Conservation (phyloP, 2,113 vertebrate species). For the Leptosomus discolor region DNA sequence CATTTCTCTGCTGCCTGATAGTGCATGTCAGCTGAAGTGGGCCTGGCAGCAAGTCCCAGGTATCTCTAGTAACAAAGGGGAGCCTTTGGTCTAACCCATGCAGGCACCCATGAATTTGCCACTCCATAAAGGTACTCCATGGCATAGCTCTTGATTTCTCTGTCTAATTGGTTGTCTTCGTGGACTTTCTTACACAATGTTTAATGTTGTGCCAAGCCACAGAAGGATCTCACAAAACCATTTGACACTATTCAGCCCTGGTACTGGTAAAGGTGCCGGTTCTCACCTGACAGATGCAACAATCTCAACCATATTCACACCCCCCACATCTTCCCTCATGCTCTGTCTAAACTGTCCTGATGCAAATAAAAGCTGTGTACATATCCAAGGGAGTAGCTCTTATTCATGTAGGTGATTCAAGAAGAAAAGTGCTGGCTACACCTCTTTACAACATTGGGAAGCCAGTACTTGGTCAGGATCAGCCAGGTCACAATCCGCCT, state of each 20-base stretch:
- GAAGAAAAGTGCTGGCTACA: background rate
- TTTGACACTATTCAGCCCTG: background rate
- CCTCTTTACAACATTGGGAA: background rate
- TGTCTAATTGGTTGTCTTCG: fast-evolving
- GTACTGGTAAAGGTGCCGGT: background rate
- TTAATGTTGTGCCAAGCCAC: background rate
- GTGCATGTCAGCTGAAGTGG: fast-evolving
- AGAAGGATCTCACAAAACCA: background rate
- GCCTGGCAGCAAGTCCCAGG: background rate
- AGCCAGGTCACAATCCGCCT: background rate
- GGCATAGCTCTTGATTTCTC: background rate
- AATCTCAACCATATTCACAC: background rate
- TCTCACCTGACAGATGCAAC: background rate
- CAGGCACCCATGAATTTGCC: background rate
- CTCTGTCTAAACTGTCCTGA: background rate
- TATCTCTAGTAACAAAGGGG: background rate
- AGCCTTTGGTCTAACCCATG: background rate
- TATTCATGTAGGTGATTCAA: background rate
- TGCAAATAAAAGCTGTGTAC: background rate
- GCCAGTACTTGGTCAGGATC: background rate
- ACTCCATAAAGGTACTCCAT: background rate
- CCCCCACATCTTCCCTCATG: background rate
- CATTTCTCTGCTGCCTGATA: background rate
- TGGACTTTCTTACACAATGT: background rate
- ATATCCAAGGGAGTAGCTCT: background rate